A percentile compares a stretch with the other conserved stretches of the same genome.
Evolutionary conservation across 2,797 vertebrate species (phyloP).

Genomic region (Typhlichthys eigenmanni): DNA sequence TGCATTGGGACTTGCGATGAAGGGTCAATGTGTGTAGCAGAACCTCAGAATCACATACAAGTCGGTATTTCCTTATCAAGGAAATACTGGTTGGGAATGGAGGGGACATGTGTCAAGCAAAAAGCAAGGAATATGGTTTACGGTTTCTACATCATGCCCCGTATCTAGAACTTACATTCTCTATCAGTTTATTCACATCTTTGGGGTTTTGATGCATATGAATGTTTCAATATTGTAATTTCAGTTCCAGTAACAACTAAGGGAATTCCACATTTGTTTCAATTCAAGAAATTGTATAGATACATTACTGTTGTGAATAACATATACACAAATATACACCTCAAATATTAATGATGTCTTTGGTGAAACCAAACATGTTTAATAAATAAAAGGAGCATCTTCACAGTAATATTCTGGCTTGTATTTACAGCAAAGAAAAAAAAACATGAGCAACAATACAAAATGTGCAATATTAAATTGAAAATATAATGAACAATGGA

Average conservation of each 20-base stretch:
- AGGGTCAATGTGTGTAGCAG: slow-evolving; percentile 67
- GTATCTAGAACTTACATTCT: slow-evolving; percentile 50
- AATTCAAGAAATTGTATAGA: background rate
- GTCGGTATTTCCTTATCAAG: slow-evolving; percentile 78
- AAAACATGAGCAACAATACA: slow-evolving; percentile 6
- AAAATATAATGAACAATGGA: too few relatives aligned
- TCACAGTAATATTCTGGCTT: too few relatives aligned
- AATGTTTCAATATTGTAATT: slow-evolving; percentile 52
- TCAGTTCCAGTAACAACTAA: too few relatives aligned
- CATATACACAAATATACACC: slow-evolving; percentile 31
- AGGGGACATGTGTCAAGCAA: slow-evolving; percentile 61
- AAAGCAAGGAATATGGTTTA: slow-evolving; percentile 47
- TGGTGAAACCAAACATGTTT: too few relatives aligned
- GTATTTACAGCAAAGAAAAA: too few relatives aligned
- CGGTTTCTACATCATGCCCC: slow-evolving; percentile 54
- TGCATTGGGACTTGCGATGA: slow-evolving; percentile 70
- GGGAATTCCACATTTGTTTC: too few relatives aligned
- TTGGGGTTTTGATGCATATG: slow-evolving; percentile 55
- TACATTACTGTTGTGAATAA: background rate
- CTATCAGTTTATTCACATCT: slow-evolving; percentile 19
- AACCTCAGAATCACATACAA: slow-evolving; percentile 82
- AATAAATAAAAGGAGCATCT: slow-evolving; percentile 4
- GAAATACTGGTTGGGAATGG: slow-evolving; percentile 75
- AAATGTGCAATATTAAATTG: background rate
- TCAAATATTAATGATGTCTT: background rate